Conservation (phyloP, 53 echinoderm and acorn worm genomes). For the Echinometra lucunter region DNA sequence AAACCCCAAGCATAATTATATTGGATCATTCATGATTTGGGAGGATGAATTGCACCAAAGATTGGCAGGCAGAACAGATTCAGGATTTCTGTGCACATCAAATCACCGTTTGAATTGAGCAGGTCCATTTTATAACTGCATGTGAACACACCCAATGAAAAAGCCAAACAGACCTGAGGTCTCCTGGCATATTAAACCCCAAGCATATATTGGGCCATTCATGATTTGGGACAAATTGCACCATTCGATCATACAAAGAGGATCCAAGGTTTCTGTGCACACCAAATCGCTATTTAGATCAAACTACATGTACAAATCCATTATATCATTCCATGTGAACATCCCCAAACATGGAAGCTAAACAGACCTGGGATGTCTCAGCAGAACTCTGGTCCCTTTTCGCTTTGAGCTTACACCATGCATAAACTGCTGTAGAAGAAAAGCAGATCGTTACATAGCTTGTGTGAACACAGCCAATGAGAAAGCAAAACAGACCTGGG, state of each 20-base stretch:
- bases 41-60: too few species aligned
- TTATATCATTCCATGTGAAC: neutral
- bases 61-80: too few species aligned
- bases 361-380: slow-evolving; percentile 14
- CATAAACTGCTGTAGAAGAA: too few species aligned
- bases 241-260: too few species aligned
- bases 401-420: too few species aligned
- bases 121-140: neutral
- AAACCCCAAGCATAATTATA: too few species aligned
- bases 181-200: neutral
- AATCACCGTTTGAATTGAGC: too few species aligned
- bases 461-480: neutral
- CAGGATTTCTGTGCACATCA: too few species aligned
- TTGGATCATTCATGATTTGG: too few species aligned
- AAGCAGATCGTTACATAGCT: too few species aligned
- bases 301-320: neutral
- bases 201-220: slow-evolving; percentile 25
- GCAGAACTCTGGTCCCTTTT: too few species aligned
- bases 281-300: neutral
- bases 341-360: neutral
- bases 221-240: slow-evolving; percentile 55
- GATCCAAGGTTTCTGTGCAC: too few species aligned
- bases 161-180: neutral
- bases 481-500: slow-evolving; percentile 41
- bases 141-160: neutral